A percentile compares a stretch with the other conserved stretches of the same genome.
Conservation (phyloP, 2,113 vertebrate genomes). For the Murina feae region DNA sequence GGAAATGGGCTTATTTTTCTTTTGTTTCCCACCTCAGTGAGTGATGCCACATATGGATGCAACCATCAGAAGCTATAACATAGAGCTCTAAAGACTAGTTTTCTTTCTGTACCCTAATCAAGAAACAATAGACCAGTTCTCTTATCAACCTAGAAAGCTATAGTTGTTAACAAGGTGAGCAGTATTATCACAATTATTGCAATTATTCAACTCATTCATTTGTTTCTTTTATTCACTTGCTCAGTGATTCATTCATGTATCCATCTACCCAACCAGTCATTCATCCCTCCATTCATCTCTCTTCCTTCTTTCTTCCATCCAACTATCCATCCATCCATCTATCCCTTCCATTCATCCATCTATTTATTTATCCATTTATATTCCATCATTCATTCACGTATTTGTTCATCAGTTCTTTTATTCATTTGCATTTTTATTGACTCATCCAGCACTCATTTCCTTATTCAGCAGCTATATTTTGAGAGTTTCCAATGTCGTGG, state of each 20-base stretch:
- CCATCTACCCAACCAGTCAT: background rate
- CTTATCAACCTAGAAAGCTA: background rate
- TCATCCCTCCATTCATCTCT: background rate
- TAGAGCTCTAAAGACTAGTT: background rate
- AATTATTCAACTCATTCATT: background rate
- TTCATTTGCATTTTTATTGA: background rate
- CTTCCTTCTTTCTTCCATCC: background rate
- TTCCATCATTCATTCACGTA: background rate
- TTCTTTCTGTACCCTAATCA: background rate
- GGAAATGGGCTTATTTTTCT: background rate
- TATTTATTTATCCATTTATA: background rate
- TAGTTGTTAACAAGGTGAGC: background rate
- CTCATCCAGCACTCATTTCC: background rate
- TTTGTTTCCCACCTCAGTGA: background rate
- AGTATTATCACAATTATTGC: background rate
- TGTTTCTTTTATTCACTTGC: background rate
- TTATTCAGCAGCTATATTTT: slow-evolving; percentile 4
- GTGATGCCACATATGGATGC: background rate
- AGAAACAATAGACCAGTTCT: background rate
- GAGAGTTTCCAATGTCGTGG: background rate
- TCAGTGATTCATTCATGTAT: background rate
- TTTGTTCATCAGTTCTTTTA: background rate
- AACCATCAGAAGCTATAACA: background rate
- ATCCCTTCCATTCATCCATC: background rate
- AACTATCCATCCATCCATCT: background rate